Conservation (phyloP, 2,113 vertebrate genomes). For the Burhinus bistriatus region DNA sequence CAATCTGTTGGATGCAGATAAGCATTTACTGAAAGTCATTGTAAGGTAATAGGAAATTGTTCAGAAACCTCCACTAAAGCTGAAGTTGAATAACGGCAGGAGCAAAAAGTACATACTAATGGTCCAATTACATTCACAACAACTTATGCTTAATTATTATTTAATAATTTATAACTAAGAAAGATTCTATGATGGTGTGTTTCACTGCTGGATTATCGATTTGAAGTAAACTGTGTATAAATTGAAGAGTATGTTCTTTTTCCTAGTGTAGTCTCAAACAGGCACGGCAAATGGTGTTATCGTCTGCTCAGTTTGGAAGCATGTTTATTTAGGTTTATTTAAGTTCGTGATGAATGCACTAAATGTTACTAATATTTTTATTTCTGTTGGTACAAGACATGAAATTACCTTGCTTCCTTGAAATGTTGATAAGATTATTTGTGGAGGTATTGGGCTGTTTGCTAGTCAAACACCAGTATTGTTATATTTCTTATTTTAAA, state of each 20-base stretch:
- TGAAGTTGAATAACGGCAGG: background rate
- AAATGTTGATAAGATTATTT: background rate
- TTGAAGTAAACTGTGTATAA: background rate
- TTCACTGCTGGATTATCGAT: background rate
- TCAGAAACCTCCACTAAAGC: background rate
- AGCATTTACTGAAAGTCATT: slow-evolving; percentile 38
- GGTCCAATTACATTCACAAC: background rate
- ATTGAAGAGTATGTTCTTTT: background rate
- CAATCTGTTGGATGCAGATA: slow-evolving; percentile 59
- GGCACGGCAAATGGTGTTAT: background rate
- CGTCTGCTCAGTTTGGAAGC: background rate
- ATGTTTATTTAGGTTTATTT: background rate
- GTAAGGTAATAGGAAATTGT: slow-evolving; percentile 28
- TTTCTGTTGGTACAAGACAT: background rate
- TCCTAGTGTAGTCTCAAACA: background rate
- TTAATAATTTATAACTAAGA: slow-evolving; percentile 24
- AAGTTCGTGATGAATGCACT: background rate
- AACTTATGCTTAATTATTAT: background rate
- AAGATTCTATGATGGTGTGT: background rate
- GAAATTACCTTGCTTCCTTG: background rate
- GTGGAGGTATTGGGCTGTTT: background rate
- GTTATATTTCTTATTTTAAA: background rate
- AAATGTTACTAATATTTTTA: background rate
- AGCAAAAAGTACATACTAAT: background rate
- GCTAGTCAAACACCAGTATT: background rate